phyloP scores from a whole-genome alignment of 1,140 invertebrate genomes.

The Drosophila jambulina region DNA sequence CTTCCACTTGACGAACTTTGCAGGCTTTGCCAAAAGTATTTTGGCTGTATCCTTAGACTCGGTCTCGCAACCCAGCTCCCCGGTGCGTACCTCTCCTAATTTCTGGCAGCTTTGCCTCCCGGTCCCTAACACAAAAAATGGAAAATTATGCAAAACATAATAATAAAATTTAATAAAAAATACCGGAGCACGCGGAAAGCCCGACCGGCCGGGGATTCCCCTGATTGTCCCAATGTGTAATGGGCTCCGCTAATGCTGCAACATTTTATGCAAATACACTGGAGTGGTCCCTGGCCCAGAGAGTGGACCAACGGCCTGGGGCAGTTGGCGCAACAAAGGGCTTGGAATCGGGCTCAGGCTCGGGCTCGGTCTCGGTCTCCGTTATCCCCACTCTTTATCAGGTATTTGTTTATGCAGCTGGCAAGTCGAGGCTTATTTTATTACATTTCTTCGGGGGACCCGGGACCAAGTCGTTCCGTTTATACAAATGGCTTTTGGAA shows the following conservation, averaged over 20 bases:
- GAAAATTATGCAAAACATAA: conserved; percentile 79
- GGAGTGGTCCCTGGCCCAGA: conserved; percentile 23
- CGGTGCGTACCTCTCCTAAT: conserved; percentile 16
- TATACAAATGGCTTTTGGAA: conserved; percentile 72
- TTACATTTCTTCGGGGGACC: conserved; percentile 57
- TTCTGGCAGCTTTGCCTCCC: conserved; percentile 8
- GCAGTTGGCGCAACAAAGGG: conserved; percentile 9
- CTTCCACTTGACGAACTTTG: conserved; percentile 29
- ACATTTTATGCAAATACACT: conserved; percentile 77
- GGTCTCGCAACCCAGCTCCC: neutral
- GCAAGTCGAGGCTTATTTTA: conserved; percentile 70
- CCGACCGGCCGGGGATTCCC: conserved; percentile 1
- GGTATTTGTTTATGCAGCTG: conserved; percentile 80
- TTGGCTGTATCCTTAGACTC: conserved; percentile 1
- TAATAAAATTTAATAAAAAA: conserved; percentile 80
- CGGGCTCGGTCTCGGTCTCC: neutral
- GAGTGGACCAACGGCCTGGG: conserved; percentile 1
- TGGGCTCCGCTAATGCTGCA: conserved; percentile 48
- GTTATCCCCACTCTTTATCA: conserved; percentile 56
- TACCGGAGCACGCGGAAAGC: conserved; percentile 37
- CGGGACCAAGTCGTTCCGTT: conserved; percentile 40
- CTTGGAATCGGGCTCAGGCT: neutral
- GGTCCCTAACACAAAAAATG: conserved; percentile 14
- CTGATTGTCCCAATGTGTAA: conserved; percentile 58
- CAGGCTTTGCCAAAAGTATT: conserved; percentile 22